A percentile compares a stretch with the other conserved stretches of the same genome.
Conservation (phyloP, 2,797 vertebrate species). For the Syngnathus rostellatus region DNA sequence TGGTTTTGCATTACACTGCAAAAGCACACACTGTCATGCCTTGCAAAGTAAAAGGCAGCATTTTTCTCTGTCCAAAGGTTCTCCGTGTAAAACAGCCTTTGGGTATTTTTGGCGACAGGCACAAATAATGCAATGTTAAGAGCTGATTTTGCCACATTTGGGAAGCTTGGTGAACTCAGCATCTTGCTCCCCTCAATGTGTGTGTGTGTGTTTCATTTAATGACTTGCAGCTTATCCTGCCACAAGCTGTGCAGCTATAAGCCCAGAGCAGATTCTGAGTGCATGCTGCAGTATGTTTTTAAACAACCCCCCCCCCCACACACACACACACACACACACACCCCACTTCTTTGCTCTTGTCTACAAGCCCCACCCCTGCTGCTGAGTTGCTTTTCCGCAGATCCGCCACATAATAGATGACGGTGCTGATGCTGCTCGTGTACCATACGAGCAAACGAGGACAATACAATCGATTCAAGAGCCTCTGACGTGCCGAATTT, state of each 20-base stretch:
- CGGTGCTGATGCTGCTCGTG: conserved; percentile 23
- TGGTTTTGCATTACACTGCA: too few relatives aligned
- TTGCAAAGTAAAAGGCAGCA: not conserved
- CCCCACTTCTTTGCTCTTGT: not conserved
- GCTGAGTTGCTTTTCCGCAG: conserved; percentile 31
- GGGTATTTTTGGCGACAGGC: conserved; percentile 40
- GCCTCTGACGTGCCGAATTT: too few relatives aligned
- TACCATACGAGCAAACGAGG: conserved; percentile 2
- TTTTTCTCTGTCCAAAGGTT: not conserved
- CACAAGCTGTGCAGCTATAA: conserved; percentile 65
- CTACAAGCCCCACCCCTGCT: conserved; percentile 30
- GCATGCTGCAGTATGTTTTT: conserved; percentile 41
- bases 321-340: too few relatives aligned
- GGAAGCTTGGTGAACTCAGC: conserved; percentile 61
- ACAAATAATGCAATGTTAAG: conserved; percentile 31
- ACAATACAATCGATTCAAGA: not conserved
- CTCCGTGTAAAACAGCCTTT: not conserved
- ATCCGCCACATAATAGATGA: conserved; percentile 40
- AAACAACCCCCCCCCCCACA: conserved; percentile 8
- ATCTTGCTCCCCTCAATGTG: conserved; percentile 52
- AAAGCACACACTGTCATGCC: too few relatives aligned
- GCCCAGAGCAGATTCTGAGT: conserved; percentile 44
- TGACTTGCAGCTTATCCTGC: conserved; percentile 67
- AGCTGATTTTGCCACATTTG: conserved; percentile 41
- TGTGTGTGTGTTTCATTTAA: conserved; percentile 44